These are phyloP conservation scores for Dermochelys coriacea DNA, from an alignment of 2,797 vertebrate species.

Conservation along the genomic window DNA sequence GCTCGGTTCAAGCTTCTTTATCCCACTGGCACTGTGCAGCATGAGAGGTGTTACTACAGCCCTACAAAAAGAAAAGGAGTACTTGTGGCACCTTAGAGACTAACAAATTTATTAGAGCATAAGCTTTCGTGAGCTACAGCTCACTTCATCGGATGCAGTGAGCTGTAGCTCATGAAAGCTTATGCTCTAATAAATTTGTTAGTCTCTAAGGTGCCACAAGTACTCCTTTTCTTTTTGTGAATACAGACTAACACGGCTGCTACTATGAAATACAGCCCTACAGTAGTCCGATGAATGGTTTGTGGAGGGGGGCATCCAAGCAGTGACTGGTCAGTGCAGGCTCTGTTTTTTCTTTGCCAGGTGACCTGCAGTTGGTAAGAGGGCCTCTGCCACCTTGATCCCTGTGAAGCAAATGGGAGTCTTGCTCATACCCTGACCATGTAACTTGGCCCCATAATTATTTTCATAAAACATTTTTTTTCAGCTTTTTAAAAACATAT, in stretches of 20 bases:
- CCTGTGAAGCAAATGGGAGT: background rate
- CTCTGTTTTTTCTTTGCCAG: background rate
- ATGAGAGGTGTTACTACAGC: background rate
- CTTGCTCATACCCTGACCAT: background rate
- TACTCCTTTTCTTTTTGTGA: no score
- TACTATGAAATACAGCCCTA: background rate
- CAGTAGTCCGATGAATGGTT: background rate
- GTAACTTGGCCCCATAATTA: background rate
- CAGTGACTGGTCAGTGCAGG: background rate
- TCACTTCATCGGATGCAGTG: no score
- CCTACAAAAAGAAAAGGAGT: no score
- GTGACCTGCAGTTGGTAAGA: background rate
- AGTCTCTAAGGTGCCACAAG: no score
- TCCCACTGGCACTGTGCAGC: background rate
- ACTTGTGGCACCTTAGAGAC: no score
- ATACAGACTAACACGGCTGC: no score
- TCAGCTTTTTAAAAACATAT: background rate
- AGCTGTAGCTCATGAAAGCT: no score
- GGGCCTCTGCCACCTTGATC: background rate
- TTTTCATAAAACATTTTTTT: background rate
- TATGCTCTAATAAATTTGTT: no score
- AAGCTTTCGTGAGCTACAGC: no score
- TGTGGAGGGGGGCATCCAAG: background rate
- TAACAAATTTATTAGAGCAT: no score
- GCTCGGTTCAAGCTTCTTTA: background rate